Evolutionary conservation across 2,888 invertebrate species (phyloP).

Genomic region (Dynastes maya): DNA sequence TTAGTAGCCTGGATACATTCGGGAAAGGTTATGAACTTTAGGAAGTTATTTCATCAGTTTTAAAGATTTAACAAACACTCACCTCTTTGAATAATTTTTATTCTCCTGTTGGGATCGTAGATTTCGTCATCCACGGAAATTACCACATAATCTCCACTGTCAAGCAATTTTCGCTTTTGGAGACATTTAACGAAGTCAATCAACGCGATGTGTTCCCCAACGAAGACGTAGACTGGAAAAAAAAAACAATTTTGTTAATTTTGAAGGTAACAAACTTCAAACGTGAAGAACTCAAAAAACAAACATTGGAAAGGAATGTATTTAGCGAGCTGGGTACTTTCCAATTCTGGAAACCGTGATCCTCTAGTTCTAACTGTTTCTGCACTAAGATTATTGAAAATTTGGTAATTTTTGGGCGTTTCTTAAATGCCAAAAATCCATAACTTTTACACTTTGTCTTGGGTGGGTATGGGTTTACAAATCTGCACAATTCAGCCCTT

Average conservation of each 20-base stretch:
- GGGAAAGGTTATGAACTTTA: background rate
- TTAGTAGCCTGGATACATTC: no score
- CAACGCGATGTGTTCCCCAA: conserved; percentile 90
- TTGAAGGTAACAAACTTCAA: background rate
- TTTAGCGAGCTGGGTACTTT: background rate
- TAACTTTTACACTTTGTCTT: no score
- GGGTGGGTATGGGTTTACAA: no score
- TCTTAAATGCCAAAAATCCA: no score
- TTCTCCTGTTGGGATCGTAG: conserved; percentile 78
- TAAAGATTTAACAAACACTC: conserved; percentile 54
- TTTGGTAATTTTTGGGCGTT: no score
- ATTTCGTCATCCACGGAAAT: conserved; percentile 92
- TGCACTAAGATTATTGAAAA: no score
- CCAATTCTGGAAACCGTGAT: background rate
- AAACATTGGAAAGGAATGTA: no score
- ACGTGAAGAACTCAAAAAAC: background rate
- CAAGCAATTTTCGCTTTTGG: conserved; percentile 81
- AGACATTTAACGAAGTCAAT: conserved; percentile 88
- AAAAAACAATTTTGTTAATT: background rate
- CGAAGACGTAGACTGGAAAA: conserved; percentile 89
- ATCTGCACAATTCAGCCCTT: no score
- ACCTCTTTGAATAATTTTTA: conserved; percentile 74
- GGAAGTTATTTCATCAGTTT: background rate
- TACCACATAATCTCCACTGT: conserved; percentile 87
- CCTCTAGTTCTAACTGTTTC: background rate